phyloP scores from a whole-genome alignment of 2,888 invertebrate genomes.

The Drosophila eohydei region DNA sequence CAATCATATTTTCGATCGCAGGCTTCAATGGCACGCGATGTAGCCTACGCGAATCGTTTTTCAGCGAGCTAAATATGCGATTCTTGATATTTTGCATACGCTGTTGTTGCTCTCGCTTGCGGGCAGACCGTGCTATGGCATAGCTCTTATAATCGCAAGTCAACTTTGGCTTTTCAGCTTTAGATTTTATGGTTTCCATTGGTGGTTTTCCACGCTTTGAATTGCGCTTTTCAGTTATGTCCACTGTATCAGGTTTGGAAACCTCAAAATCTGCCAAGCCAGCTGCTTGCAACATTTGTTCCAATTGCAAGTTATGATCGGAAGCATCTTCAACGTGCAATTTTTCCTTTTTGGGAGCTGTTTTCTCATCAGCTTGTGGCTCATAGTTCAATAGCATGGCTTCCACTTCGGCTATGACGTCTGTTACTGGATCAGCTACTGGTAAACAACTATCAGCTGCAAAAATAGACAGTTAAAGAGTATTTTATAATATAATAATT shows the following conservation, averaged over 20 bases:
- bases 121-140: slow-evolving; percentile 49
- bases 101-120: slow-evolving; percentile 49
- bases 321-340: neutral
- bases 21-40: neutral
- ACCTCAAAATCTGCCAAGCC: neutral
- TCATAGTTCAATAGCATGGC: slow-evolving; percentile 24
- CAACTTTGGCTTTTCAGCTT: slow-evolving; percentile 5
- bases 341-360: neutral
- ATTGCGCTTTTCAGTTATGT: neutral
- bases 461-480: neutral
- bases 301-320: slow-evolving; percentile 1
- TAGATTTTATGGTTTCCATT: neutral
- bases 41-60: slow-evolving; percentile 13
- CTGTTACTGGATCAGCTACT: neutral
- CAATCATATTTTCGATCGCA: neutral
- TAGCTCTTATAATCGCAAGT: slow-evolving; percentile 63
- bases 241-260: neutral
- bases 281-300: neutral
- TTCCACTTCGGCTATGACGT: slow-evolving; percentile 45
- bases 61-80: slow-evolving; percentile 56
- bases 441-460: neutral
- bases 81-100: slow-evolving; percentile 57
- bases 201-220: neutral
- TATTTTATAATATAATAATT: neutral
- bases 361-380: neutral